phyloP scores from a whole-genome alignment of 2,113 vertebrate genomes.

The Rhynchomys soricoides region DNA sequence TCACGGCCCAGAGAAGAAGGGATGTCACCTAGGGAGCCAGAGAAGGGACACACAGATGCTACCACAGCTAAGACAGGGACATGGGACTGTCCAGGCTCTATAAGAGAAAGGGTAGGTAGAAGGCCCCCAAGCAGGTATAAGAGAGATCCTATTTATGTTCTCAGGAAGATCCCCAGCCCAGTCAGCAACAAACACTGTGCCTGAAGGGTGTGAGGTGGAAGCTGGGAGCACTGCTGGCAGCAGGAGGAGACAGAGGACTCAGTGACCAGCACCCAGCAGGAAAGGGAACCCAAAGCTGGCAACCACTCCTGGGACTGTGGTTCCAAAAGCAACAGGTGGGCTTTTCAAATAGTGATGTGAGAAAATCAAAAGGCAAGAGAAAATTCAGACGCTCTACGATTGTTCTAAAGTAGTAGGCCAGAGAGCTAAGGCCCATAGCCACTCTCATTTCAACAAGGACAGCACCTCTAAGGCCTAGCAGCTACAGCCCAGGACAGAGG shows the following conservation, averaged over 20 bases:
- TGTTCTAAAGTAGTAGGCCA: neutral
- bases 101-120: neutral
- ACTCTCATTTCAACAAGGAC: neutral
- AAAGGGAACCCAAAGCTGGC: neutral
- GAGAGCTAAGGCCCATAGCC: neutral
- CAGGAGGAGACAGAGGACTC: neutral
- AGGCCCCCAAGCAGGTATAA: neutral
- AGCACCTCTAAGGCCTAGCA: neutral
- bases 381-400: neutral
- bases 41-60: accelerated
- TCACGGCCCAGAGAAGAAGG: accelerated
- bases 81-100: neutral
- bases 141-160: neutral
- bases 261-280: neutral
- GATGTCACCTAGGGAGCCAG: neutral
- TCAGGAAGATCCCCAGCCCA: neutral
- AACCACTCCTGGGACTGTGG: neutral
- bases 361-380: neutral
- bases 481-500: neutral
- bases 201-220: neutral
- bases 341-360: neutral
- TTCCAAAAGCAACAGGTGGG: neutral
- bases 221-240: neutral
- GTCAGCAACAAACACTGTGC: too few species aligned
- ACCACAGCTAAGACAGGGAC: neutral